Conservation (phyloP, 2,113 vertebrate species). For the Misgurnus mizolepis region DNA sequence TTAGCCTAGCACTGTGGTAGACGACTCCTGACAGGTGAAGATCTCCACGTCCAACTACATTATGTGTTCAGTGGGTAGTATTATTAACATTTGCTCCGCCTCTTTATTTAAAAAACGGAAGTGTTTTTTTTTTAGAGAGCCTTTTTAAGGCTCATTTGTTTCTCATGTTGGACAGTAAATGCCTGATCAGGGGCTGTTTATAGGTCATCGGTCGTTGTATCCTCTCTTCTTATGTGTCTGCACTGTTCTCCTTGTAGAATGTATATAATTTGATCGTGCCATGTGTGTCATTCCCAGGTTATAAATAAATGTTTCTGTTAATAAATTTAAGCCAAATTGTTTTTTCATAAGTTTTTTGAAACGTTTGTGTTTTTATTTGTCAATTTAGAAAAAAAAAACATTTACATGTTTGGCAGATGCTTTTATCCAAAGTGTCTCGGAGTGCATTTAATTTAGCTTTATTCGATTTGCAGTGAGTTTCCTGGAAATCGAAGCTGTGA, state of each 20-base stretch:
- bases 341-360: not conserved
- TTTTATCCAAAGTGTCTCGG: too few relatives aligned
- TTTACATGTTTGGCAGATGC: not conserved
- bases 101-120: conserved; percentile 78
- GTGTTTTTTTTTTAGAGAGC: conserved; percentile 82
- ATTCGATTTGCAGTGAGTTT: too few relatives aligned
- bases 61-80: conserved; percentile 80
- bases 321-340: conserved; percentile 63
- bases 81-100: conserved; percentile 36
- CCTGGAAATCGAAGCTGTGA: too few relatives aligned
- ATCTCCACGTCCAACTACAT: conserved; percentile 67
- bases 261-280: conserved; percentile 80
- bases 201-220: conserved; percentile 53
- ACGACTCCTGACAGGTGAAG: conserved; percentile 65
- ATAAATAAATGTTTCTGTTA: conserved; percentile 76
- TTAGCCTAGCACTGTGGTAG: conserved; percentile 85
- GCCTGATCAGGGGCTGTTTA: conserved; percentile 62
- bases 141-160: conserved; percentile 77
- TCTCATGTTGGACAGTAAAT: conserved; percentile 63
- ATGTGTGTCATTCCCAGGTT: conserved; percentile 76
- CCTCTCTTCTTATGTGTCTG: conserved; percentile 60
- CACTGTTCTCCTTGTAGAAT: conserved; percentile 70
- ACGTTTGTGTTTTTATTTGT: not conserved
- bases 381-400: not conserved
- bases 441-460: too few relatives aligned